Conservation (phyloP, 2,888 invertebrate genomes). For the Morpho achilles region DNA sequence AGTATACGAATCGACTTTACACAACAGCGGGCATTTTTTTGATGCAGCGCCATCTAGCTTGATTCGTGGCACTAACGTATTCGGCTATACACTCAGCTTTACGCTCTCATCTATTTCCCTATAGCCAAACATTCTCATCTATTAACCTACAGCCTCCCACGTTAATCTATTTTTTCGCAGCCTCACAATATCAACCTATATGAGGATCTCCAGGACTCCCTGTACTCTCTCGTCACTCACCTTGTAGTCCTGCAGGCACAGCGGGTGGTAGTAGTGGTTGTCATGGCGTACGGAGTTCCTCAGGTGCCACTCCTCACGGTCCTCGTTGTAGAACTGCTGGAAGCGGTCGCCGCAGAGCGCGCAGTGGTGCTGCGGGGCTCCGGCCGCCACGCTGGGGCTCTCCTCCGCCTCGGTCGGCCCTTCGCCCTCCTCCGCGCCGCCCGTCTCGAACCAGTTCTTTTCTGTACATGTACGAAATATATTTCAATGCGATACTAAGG, state of each 20-base stretch:
- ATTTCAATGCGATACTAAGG: no score
- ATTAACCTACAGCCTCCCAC: no score
- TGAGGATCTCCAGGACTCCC: no score
- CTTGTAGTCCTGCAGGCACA: constrained; percentile 93
- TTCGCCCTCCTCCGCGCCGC: constrained; percentile 68
- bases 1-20: no score
- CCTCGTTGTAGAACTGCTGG: constrained; percentile 97
- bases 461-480: constrained; percentile 66
- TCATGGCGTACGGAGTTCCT: constrained; percentile 89
- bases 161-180: no score
- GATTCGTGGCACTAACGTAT: no score
- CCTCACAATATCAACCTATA: no score
- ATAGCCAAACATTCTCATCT: no score
- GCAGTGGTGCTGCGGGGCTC: constrained; percentile 84
- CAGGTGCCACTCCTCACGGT: constrained; percentile 98
- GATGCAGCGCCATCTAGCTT: no score
- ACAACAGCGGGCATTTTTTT: no score
- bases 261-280: constrained; percentile 90
- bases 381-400: constrained; percentile 85
- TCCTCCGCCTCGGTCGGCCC: constrained; percentile 49
- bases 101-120: no score
- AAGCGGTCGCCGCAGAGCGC: constrained; percentile 95
- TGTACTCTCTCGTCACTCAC: constrained; percentile 46
- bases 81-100: no score
- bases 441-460: constrained; percentile 92